Evolutionary conservation across 37 sponge, comb jelly and placozoan species (phyloP), one percentile per base, ranked within the genome.

Genomic region (Lycopodina hypogea): DNA sequence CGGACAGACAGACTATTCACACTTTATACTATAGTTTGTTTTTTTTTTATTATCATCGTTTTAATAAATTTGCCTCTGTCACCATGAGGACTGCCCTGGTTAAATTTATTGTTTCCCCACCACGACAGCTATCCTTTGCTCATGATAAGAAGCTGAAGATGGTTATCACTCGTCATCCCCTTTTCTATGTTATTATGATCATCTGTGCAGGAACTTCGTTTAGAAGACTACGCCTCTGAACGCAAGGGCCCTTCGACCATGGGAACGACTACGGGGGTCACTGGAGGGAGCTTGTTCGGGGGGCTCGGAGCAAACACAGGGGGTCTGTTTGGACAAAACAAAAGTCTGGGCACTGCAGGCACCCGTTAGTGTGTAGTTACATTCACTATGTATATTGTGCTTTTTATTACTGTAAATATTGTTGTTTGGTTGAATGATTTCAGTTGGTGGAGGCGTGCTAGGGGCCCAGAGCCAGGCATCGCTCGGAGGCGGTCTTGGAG

Each of bases 141-240:
- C n/a, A n/a, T n/a, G n/a, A n/a, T n/a, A n/a, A n/a, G n/a, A n/a
- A n/a, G n/a, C n/a, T n/a, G n/a, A n/a, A n/a, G n/a, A n/a, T n/a
- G n/a, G n/a, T n/a, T n/a, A n/a, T n/a, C 39, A 7, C 33, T 7
- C 26, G 24, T 7, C 61, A 21, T 17, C 61, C 18, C 61, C 61
- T 60, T 60, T 60, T 21, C 19, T 65, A 32, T 9, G 8, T 7
- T 65, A 3, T 28, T 32, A 3, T 65, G 26, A 65, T 32, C 30
- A 30, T 24, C 3, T 65, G 48, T n/a, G 51, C 38, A 94, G 90
- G 96, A 95, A 39, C 75, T 96, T 37, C 59, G 97, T 33, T 79
- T 70, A 71, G 94, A 90, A 52, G 97, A 96, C 74, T 96, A 96
- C 83, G 14, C 24, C 35, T 71, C 82, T 14, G 82, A 79, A 23